Evolutionary conservation across 2,797 vertebrate genomes (phyloP), one percentile per base, ranked within the genome.

Genomic region (Clarias platycephalus): DNA sequence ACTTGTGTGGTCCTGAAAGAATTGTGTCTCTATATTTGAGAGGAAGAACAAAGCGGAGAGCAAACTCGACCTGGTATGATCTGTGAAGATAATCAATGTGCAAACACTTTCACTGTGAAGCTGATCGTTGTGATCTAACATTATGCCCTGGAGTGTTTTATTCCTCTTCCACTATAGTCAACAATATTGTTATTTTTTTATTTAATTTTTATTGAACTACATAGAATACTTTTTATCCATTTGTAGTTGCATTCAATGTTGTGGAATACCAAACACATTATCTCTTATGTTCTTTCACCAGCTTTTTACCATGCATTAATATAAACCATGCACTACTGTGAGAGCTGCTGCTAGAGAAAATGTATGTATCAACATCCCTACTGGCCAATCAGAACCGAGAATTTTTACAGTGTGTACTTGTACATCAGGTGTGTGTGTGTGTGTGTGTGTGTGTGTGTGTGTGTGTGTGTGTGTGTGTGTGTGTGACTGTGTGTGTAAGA

Each of bases 1-100:
- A 92, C 90, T 93, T 90, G 91, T 86, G 84, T 88, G 85, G 68
- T 86, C 87, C 88, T 82, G 85, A 88, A 75, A 79, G 84, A 67
- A 86, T 83, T 85, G 62, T n/a, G 63, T 20, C 68, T 81, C 72
- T 89, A 71, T 88, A 89, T 90, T 86, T 86, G 75, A 86, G 87
- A 40, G 57, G 40, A 77, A 78, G 81, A 86, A 70, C 64, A 81
- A 85, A 85, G 70, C 26, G 72, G 63, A 68, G 83, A 89, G 87
- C 86, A 90, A 89, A 91, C 77, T 81, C 83, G 76, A 88, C 87
- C 86, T 82, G 67, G 76, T 87, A 71, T 89, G 88, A 88, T 88
- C 84, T 44, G 4, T 1, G 80, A 62, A 85, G 89, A 91, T 90
- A 88, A 85, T 79, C 53, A 66, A 72, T 40, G 37, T 72, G 83